Conservation (phyloP, 2,797 vertebrate genomes). For the Trematomus bernacchii region DNA sequence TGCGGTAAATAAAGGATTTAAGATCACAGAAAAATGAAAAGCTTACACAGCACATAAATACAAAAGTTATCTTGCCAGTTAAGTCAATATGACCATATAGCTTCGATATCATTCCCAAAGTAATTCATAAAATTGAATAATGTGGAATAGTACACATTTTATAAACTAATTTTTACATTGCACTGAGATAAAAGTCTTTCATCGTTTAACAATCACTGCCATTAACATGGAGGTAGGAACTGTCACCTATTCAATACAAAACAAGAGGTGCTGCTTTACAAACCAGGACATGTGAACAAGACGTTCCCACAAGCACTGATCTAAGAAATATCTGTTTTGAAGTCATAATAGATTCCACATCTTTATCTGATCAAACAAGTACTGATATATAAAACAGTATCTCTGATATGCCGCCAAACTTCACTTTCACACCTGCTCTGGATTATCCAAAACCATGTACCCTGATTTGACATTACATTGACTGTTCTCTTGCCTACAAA, state of each 20-base stretch:
- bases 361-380: slow-evolving; percentile 13
- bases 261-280: slow-evolving; percentile 53
- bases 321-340: slow-evolving; percentile 4
- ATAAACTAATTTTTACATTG: slow-evolving; percentile 72
- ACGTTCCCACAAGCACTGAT: slow-evolving; percentile 3
- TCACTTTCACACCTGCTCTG: slow-evolving; percentile 48
- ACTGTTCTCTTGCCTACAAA: slow-evolving; percentile 56
- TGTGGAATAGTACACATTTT: slow-evolving; percentile 76
- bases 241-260: slow-evolving; percentile 57
- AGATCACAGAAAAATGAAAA: slow-evolving; percentile 55
- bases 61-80: slow-evolving; percentile 71
- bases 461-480: slow-evolving; percentile 66
- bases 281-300: slow-evolving; percentile 39
- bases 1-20: slow-evolving; percentile 74
- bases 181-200: slow-evolving; percentile 73
- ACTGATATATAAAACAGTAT: slow-evolving; percentile 51
- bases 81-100: slow-evolving; percentile 88
- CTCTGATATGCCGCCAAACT: slow-evolving; percentile 29
- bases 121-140: slow-evolving; percentile 80
- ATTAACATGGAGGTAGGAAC: slow-evolving; percentile 78
- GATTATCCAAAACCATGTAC: slow-evolving; percentile 66
- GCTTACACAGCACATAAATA: slow-evolving; percentile 71
- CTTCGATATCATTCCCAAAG: slow-evolving; percentile 78
- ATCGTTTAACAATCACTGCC: slow-evolving; percentile 75
- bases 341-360: not conserved